Conservation (phyloP, 2,888 invertebrate genomes). For the Dynastes tityus region DNA sequence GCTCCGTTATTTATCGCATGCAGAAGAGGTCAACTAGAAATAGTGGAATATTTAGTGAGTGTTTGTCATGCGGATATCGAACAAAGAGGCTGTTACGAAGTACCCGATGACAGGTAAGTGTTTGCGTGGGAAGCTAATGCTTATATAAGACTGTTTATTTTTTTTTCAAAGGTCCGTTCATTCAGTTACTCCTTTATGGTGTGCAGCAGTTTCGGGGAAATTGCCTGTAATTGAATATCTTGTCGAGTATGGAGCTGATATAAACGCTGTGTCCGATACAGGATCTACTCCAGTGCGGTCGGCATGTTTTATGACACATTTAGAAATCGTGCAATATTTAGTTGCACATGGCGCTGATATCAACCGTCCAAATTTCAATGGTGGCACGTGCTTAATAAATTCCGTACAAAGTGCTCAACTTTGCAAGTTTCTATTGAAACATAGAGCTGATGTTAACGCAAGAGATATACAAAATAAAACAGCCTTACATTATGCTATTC, state of each 20-base stretch:
- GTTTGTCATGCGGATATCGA: conserved; percentile 89
- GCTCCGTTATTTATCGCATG: conserved; percentile 87
- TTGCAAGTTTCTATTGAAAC: conserved; percentile 84
- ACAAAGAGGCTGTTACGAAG: conserved; percentile 88
- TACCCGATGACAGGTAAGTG: conserved; percentile 81
- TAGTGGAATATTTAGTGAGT: conserved; percentile 88
- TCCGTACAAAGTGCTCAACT: conserved; percentile 89
- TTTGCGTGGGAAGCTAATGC: not conserved
- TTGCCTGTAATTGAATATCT: conserved; percentile 84
- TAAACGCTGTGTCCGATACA: conserved; percentile 91
- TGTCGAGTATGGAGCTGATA: conserved; percentile 84
- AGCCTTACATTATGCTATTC: conserved; percentile 94
- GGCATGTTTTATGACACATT: conserved; percentile 94
- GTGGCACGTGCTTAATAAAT: conserved; percentile 95
- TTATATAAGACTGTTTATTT: conserved; percentile 1
- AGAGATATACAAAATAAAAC: conserved; percentile 92
- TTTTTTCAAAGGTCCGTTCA: conserved; percentile 75
- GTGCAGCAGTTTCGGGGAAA: conserved; percentile 90
- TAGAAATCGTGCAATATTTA: conserved; percentile 84
- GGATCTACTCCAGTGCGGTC: conserved; percentile 93
- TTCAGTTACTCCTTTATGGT: conserved; percentile 92
- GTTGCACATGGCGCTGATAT: conserved; percentile 88
- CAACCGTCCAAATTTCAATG: conserved; percentile 88
- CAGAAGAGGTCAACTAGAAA: conserved; percentile 85
- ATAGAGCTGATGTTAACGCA: conserved; percentile 89